phyloP scores from a whole-genome alignment of 2,113 vertebrate species.

The Varanus salvator region DNA sequence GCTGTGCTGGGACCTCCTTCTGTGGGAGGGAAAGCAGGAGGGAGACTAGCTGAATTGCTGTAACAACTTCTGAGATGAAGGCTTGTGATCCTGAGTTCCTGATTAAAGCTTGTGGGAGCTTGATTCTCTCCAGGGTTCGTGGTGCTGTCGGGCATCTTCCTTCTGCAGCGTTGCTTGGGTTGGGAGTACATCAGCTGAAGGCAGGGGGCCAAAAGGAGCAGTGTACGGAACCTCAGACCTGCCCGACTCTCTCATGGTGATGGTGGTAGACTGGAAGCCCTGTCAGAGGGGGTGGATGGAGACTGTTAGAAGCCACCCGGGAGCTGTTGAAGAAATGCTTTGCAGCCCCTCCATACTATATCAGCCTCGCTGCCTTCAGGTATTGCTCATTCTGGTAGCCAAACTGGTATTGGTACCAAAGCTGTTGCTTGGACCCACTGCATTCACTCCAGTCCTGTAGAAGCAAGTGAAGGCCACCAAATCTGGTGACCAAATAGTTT shows the following conservation, averaged over 20 bases:
- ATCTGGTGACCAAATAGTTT: neutral
- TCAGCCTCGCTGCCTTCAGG: neutral
- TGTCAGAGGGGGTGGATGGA: neutral
- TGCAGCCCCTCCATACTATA: neutral
- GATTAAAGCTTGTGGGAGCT: conserved; percentile 27
- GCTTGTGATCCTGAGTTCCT: conserved; percentile 34
- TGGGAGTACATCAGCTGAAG: too few species aligned
- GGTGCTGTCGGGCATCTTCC: conserved; percentile 30
- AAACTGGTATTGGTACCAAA: neutral
- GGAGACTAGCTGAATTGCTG: conserved; percentile 25
- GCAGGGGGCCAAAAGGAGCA: neutral
- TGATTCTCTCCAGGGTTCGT: conserved; percentile 26
- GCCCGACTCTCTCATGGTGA: neutral
- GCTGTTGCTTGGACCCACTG: neutral
- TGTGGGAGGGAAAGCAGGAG: conserved; percentile 8
- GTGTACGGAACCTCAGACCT: neutral
- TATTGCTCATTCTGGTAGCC: neutral
- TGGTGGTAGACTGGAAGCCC: neutral
- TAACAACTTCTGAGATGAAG: conserved; percentile 43
- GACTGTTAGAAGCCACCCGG: neutral
- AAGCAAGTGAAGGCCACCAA: neutral
- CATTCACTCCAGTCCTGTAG: neutral
- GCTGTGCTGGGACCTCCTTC: neutral
- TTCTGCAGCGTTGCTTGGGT: neutral
- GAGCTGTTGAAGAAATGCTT: too few species aligned